Evolutionary conservation across 2,888 invertebrate genomes (phyloP).

Genomic region (Drosophila prolongata): DNA sequence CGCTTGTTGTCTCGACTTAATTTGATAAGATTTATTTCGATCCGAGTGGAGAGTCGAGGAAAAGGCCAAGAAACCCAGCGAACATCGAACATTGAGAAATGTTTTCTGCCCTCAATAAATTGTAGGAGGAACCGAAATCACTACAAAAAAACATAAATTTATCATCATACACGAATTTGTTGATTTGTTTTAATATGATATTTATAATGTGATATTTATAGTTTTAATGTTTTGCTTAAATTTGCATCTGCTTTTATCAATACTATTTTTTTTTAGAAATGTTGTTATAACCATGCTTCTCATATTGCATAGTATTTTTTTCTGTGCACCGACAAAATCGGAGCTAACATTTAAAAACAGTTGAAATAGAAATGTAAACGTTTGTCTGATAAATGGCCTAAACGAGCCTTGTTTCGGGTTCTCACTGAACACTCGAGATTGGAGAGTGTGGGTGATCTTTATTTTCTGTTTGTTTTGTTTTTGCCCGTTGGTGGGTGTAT

Average conservation of each 20-base stretch:
- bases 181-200: too few relatives aligned
- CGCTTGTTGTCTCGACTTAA: slow-evolving; percentile 66
- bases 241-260: too few relatives aligned
- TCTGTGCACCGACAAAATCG: slow-evolving; percentile 4
- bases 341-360: slow-evolving; percentile 69
- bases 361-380: slow-evolving; percentile 68
- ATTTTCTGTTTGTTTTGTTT: slow-evolving; percentile 37
- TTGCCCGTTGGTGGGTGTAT: slow-evolving; percentile 33
- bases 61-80: slow-evolving; percentile 61
- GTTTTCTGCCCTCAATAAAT: slow-evolving; percentile 49
- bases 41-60: slow-evolving; percentile 51
- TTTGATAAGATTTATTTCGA: slow-evolving; percentile 79
- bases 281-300: too few relatives aligned
- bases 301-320: not conserved
- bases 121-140: slow-evolving; percentile 33
- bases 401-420: slow-evolving; percentile 41
- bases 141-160: not conserved
- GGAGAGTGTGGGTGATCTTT: slow-evolving; percentile 40
- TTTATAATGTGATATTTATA: too few relatives aligned
- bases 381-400: slow-evolving; percentile 43
- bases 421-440: slow-evolving; percentile 28
- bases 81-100: slow-evolving; percentile 52
- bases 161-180: not conserved
- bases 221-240: too few relatives aligned
- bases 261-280: too few relatives aligned